Conservation (phyloP, 2,113 vertebrate genomes). For the Tupaia tana region DNA sequence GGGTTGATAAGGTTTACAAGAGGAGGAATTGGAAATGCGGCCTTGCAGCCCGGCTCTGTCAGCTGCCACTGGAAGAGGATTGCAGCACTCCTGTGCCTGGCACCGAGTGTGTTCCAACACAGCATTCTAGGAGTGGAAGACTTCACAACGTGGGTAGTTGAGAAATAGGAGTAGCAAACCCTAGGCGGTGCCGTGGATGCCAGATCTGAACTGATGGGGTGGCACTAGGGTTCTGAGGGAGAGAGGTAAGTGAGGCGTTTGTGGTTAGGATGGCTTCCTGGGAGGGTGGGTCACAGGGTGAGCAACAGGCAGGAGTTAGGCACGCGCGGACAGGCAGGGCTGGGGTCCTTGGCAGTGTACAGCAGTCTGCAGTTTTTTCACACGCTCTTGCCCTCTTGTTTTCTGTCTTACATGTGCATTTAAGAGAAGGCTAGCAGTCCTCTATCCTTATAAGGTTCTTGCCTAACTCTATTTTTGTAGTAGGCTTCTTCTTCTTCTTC, state of each 20-base stretch:
- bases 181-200: rapidly evolving
- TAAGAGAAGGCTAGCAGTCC: not conserved
- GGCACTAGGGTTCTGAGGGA: rapidly evolving
- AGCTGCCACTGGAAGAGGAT: not conserved
- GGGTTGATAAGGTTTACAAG: not conserved
- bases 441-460: constrained; percentile 12
- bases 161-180: not conserved
- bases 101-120: not conserved
- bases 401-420: not conserved
- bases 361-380: not conserved
- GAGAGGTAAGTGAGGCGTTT: not conserved
- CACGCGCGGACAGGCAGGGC: not conserved
- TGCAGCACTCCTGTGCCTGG: not conserved
- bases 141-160: not conserved
- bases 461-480: constrained; percentile 13
- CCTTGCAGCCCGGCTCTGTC: not conserved
- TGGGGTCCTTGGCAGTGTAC: not conserved
- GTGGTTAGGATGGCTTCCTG: not conserved
- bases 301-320: not conserved
- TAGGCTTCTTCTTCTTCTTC: no score
- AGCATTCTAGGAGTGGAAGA: not conserved
- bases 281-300: not conserved
- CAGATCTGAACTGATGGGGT: not conserved
- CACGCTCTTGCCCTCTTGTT: not conserved
- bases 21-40: not conserved